Evolutionary conservation across 2,113 vertebrate species (phyloP).

Genomic region (Orycteropus afer): DNA sequence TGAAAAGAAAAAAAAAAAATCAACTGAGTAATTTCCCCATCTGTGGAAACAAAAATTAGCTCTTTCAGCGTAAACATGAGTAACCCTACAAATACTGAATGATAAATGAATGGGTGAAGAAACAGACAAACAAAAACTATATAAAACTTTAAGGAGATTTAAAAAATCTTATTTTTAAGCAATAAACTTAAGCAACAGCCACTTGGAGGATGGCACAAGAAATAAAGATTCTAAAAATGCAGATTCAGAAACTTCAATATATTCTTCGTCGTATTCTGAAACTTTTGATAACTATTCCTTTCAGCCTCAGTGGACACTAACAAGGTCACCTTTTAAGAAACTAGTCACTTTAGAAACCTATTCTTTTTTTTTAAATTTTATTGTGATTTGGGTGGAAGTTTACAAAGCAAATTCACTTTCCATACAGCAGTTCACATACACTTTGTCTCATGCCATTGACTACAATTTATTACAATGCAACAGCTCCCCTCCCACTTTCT

Average conservation of each 20-base stretch:
- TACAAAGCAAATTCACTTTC: too few relatives aligned
- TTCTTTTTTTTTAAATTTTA: too few relatives aligned
- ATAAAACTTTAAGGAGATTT: neutral
- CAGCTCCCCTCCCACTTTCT: too few relatives aligned
- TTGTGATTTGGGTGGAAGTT: too few relatives aligned
- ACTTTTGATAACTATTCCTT: neutral
- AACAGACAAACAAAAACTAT: neutral
- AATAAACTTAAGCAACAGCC: neutral
- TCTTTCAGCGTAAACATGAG: constrained; percentile 13
- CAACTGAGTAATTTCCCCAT: neutral
- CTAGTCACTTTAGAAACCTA: neutral
- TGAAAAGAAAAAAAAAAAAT: neutral
- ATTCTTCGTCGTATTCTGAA: neutral
- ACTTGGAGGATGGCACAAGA: neutral
- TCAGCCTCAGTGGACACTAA: neutral
- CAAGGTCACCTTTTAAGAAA: constrained; percentile 23
- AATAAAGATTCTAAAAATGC: constrained; percentile 8
- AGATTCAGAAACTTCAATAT: neutral
- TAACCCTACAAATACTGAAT: constrained; percentile 26
- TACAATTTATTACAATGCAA: too few relatives aligned
- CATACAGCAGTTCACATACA: too few relatives aligned
- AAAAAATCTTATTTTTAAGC: constrained; percentile 38
- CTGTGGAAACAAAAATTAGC: constrained; percentile 48
- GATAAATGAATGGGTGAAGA: neutral
- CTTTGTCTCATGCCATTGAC: too few relatives aligned